Conservation (phyloP, 1,140 invertebrate species). For the Centruroides sculpturatus region DNA sequence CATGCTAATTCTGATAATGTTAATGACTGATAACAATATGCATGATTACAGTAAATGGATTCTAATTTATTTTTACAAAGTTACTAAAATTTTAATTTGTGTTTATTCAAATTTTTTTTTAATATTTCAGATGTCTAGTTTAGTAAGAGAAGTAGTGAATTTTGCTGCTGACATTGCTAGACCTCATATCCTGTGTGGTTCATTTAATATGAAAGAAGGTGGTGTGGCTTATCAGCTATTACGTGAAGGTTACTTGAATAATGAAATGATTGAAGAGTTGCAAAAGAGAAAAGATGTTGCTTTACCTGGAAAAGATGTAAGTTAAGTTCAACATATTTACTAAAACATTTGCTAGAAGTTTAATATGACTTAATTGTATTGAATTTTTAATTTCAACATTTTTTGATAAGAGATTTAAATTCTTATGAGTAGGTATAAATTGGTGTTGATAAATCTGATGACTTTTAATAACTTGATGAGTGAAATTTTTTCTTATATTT, state of each 20-base stretch:
- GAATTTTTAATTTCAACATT: not conserved
- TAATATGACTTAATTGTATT: not conserved
- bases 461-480: too few relatives aligned
- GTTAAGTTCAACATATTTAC: not conserved
- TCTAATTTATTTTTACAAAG: too few relatives aligned
- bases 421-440: too few relatives aligned
- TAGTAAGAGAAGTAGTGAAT: conserved; percentile 11
- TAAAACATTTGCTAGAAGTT: not conserved
- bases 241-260: conserved; percentile 16
- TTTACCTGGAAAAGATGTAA: conserved; percentile 14
- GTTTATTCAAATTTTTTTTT: too few relatives aligned
- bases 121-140: conserved; percentile 10
- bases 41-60: too few relatives aligned
- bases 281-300: conserved; percentile 15
- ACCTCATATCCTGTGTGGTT: conserved; percentile 13
- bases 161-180: conserved; percentile 6
- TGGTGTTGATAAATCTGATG: too few relatives aligned
- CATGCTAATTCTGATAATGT: too few relatives aligned
- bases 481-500: too few relatives aligned
- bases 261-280: conserved; percentile 17
- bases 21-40: too few relatives aligned
- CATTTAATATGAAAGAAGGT: conserved; percentile 14
- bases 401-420: too few relatives aligned
- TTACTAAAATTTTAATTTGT: too few relatives aligned
- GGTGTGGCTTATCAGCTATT: conserved; percentile 14